A percentile compares a stretch with the other conserved stretches of the same genome.
Evolutionary conservation across 2,113 vertebrate species (phyloP).

Genomic region (Menidia beryllina): DNA sequence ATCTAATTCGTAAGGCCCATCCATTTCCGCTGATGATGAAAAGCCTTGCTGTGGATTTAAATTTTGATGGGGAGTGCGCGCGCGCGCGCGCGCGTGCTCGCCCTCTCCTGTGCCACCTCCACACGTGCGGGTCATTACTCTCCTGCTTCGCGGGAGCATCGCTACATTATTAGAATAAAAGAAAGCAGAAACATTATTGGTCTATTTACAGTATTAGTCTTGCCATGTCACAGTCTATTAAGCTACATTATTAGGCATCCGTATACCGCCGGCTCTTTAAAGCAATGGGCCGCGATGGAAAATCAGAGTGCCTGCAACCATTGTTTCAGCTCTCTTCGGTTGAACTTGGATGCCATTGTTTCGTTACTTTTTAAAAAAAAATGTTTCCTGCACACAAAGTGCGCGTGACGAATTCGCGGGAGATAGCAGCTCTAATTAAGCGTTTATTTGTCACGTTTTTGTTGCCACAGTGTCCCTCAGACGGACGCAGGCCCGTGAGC

Average conservation of each 20-base stretch:
- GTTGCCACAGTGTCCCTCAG: conserved; percentile 11
- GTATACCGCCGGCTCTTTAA: not conserved
- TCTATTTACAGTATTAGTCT: conserved; percentile 15
- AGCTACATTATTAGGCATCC: conserved; percentile 1
- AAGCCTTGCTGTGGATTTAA: conserved; percentile 8
- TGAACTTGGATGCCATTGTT: not conserved
- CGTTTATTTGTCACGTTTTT: conserved; percentile 39
- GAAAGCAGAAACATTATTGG: conserved; percentile 6
- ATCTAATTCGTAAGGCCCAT: not conserved
- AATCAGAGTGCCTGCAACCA: conserved; percentile 1
- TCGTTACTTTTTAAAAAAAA: not conserved
- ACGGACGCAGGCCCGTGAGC: conserved; percentile 31
- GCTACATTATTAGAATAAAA: conserved; percentile 10
- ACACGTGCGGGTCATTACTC: conserved; percentile 10
- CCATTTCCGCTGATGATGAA: conserved; percentile 1
- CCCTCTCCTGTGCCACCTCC: not conserved
- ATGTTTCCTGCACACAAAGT: not conserved
- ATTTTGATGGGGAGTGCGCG: not conserved
- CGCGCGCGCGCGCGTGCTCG: not conserved
- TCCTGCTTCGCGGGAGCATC: conserved; percentile 4
- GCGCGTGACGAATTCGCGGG: not conserved
- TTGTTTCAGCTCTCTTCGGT: not conserved
- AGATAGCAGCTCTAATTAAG: conserved; percentile 36
- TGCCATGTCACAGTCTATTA: conserved; percentile 16
- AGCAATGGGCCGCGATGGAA: not conserved